Percentiles rank a stretch among this genome's conserved stretches.
phyloP scores from a whole-genome alignment of 2,888 invertebrate species.

The Macaria notata region DNA sequence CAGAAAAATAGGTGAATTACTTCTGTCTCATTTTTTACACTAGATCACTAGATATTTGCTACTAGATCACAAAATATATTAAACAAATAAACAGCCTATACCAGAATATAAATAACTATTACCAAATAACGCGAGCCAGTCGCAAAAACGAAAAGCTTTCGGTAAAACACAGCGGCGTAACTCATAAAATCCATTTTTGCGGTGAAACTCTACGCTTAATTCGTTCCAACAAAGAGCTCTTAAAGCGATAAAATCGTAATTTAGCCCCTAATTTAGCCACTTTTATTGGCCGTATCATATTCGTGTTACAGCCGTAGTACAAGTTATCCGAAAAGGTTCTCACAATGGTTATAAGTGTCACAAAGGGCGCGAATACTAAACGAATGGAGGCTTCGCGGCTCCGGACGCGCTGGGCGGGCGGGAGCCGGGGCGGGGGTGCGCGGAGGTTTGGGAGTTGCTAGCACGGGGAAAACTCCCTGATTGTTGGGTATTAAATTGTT shows the following conservation, averaged over 20 bases:
- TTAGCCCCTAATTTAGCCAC: conserved; percentile 28
- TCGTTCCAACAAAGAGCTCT: conserved; percentile 17
- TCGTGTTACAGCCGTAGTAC: conserved; percentile 45
- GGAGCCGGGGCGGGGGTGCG: conserved; percentile 27
- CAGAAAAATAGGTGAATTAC: too few species aligned
- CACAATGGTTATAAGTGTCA: conserved; percentile 78
- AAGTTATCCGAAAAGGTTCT: conserved; percentile 56
- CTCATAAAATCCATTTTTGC: conserved; percentile 8
- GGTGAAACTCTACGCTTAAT: conserved; percentile 11
- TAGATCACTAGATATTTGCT: too few species aligned
- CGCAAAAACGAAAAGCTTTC: conserved; percentile 1
- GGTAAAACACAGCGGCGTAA: conserved; percentile 1
- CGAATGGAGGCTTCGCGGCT: conserved; percentile 64
- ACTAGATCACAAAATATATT: too few species aligned
- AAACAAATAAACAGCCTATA: too few species aligned
- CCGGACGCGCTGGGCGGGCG: conserved; percentile 41
- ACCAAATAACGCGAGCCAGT: background rate
- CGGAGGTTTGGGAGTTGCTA: conserved; percentile 16
- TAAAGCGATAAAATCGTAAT: conserved; percentile 30
- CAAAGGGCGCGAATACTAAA: conserved; percentile 79
- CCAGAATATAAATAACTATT: too few species aligned
- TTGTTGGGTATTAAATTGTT: too few species aligned
- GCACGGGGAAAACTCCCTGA: background rate
- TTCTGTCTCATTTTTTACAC: too few species aligned
- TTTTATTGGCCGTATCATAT: conserved; percentile 39